phyloP scores from a whole-genome alignment of 2,888 invertebrate genomes.

The Ethmia dodecea region DNA sequence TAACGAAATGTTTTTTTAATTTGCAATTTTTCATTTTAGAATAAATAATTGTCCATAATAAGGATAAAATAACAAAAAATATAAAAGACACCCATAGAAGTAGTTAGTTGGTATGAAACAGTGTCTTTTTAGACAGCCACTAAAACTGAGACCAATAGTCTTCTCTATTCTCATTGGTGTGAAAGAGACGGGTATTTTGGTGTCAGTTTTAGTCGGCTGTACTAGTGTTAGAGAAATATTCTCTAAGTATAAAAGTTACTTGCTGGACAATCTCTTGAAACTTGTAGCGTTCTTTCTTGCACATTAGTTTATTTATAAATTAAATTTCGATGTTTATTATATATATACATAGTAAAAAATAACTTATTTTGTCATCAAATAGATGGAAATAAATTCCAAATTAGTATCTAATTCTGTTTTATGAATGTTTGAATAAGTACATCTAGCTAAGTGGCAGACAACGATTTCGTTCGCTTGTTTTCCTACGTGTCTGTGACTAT shows the following conservation, averaged over 20 bases:
- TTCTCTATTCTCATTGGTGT: too few relatives aligned
- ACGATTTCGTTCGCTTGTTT: too few relatives aligned
- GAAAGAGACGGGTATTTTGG: constrained; percentile 1
- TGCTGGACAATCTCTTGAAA: constrained; percentile 34
- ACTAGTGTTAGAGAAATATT: constrained; percentile 25
- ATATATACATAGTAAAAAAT: too few relatives aligned
- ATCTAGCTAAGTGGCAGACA: too few relatives aligned
- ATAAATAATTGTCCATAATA: constrained; percentile 7
- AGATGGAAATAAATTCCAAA: too few relatives aligned
- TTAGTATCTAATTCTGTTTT: too few relatives aligned
- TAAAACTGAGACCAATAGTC: neutral
- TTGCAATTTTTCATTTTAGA: neutral
- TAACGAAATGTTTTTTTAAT: neutral
- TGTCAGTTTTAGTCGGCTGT: constrained; percentile 16
- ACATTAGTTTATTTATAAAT: too few relatives aligned
- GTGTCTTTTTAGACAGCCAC: constrained; percentile 28
- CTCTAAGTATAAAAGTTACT: constrained; percentile 37
- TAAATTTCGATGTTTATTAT: too few relatives aligned
- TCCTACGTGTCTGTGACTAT: too few relatives aligned
- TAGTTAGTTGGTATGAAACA: constrained; percentile 31
- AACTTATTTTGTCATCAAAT: too few relatives aligned
- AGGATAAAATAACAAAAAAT: constrained; percentile 17
- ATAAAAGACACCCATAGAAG: constrained; percentile 20
- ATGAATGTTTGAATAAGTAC: too few relatives aligned
- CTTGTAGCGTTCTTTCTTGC: too few relatives aligned